A percentile compares a stretch with the other conserved stretches of the same genome.
Conservation (phyloP, 2,797 vertebrate species). For the Apodemus agrarius region DNA sequence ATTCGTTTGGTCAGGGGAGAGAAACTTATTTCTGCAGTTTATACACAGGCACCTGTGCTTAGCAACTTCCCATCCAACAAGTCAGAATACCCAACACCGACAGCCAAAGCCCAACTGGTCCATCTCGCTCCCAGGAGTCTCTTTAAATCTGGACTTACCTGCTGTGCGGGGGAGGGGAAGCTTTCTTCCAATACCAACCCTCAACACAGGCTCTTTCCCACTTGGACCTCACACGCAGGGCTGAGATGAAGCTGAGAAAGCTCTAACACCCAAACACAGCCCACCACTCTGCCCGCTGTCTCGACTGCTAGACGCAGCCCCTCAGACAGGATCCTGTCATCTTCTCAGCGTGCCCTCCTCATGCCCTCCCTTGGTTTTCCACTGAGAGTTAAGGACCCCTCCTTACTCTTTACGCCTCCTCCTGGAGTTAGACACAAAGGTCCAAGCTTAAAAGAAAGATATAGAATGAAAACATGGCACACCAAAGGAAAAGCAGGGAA, state of each 20-base stretch:
- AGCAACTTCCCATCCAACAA: constrained; percentile 2
- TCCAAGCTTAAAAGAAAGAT: background rate
- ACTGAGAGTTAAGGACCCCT: background rate
- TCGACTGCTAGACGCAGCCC: background rate
- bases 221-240: background rate
- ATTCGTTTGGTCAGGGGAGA: background rate
- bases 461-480: background rate
- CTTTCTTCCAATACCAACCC: background rate
- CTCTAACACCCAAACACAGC: background rate
- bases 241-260: constrained; percentile 4
- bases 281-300: background rate
- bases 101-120: background rate
- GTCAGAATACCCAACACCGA: background rate
- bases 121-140: background rate
- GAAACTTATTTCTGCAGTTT: background rate
- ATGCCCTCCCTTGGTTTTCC: background rate
- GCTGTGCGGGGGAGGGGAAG: background rate
- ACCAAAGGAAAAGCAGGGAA: background rate
- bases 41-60: background rate
- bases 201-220: background rate
- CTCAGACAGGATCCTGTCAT: background rate
- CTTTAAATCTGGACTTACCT: background rate
- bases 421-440: constrained; percentile 23
- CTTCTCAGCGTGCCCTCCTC: background rate
- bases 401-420: background rate